These are phyloP conservation scores for Ctenopoma kingsleyae DNA, from an alignment of 2,797 vertebrate species.

Conservation along the genomic window DNA sequence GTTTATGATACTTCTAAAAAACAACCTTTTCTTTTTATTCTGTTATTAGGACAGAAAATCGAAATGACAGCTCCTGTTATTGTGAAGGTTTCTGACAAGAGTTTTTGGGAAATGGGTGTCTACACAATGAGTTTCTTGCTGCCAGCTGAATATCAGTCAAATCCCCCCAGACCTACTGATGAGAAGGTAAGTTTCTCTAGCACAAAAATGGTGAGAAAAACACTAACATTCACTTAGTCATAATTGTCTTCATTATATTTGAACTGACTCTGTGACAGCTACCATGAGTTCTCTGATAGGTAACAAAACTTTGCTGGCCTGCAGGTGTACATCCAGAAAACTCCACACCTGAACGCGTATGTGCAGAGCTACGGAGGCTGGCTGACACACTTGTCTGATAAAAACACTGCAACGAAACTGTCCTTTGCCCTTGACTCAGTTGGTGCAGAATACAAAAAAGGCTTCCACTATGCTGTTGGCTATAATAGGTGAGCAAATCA, in stretches of 20 bases:
- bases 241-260: neutral
- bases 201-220: neutral
- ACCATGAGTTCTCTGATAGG: neutral
- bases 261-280: neutral
- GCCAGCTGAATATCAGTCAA: constrained; percentile 70
- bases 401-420: constrained; percentile 15
- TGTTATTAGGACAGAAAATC: constrained; percentile 69
- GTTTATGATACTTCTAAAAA: neutral
- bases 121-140: constrained; percentile 82
- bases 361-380: constrained; percentile 70
- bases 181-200: constrained; percentile 41
- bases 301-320: constrained; percentile 13
- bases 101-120: neutral
- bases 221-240: neutral
- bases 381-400: constrained; percentile 20
- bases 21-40: neutral
- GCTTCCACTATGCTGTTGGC: constrained; percentile 63
- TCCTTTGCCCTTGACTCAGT: constrained; percentile 41
- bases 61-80: constrained; percentile 82
- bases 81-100: constrained; percentile 45
- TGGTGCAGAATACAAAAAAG: constrained; percentile 54
- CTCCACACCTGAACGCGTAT: constrained; percentile 68
- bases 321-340: constrained; percentile 74
- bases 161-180: constrained; percentile 71
- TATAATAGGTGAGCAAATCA: constrained; percentile 81